Percentiles rank a stretch among this genome's conserved stretches.
These are phyloP conservation scores for Mylabris phalerata DNA, from an alignment of 1,140 invertebrate species.

Conservation along the genomic window DNA sequence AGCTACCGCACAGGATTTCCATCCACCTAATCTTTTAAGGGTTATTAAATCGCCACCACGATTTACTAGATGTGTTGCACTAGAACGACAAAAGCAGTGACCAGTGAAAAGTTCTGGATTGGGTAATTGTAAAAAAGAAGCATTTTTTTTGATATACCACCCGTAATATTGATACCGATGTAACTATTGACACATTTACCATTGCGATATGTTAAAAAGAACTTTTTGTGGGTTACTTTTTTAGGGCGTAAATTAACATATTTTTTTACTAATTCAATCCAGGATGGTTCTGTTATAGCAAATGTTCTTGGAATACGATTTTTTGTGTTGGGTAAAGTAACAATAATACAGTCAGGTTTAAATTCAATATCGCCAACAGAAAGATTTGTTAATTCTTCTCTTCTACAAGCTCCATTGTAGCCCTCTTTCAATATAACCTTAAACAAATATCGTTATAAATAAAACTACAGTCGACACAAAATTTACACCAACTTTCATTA, in stretches of 20 bases:
- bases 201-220: too few species aligned
- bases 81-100: too few species aligned
- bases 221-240: too few species aligned
- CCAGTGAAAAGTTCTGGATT: too few species aligned
- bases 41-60: slow-evolving; percentile 2
- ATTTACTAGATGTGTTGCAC: slow-evolving; percentile 4
- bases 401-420: slow-evolving; percentile 24
- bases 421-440: not conserved
- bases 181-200: too few species aligned
- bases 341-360: not conserved
- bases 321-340: not conserved
- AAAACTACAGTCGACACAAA: too few species aligned
- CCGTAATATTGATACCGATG: too few species aligned
- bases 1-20: slow-evolving; percentile 1
- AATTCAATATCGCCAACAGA: slow-evolving; percentile 12
- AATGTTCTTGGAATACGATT: not conserved
- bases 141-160: too few species aligned
- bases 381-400: slow-evolving; percentile 23
- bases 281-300: not conserved
- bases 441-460: too few species aligned
- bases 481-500: too few species aligned
- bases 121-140: too few species aligned
- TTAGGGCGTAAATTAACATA: slow-evolving; percentile 1
- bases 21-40: not conserved
- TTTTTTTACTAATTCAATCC: slow-evolving; percentile 1